Base-by-base conservation (phyloP, 37 sponge, comb jelly and placozoan species). In the Geodia barretti region DNA sequence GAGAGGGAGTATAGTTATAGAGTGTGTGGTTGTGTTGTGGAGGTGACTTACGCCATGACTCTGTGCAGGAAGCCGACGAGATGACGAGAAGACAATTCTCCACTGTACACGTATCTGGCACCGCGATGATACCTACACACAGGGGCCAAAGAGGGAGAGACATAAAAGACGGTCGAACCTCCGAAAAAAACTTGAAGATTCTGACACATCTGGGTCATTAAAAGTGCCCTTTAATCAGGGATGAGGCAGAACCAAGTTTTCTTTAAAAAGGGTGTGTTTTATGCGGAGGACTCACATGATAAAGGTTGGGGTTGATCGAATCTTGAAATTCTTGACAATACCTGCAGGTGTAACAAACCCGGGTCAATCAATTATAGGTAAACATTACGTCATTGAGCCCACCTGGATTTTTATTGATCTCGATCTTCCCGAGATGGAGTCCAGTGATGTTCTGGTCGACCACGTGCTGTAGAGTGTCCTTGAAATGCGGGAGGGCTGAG, bases 331-430 rank as follows among this genome's bases (percentile, higher is more conserved):
- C 68, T 79, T 80, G 28, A 62, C 77, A 31, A 87, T 69, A 70
- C 68, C 88, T 87, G 54, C 30, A 42, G 35, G 28, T 70, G 72
- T 23, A 11, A 7, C 31, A 70, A 21, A 34, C 32, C 21, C n/a
- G 54, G 41, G 47, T 41, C 39, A 35, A 35, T 34, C 71, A 4
- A 25, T 39, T 23, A 8, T 3, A 41, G 25, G 41, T 33, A 32
- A 43, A 35, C 9, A 7, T 8, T 1, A 28, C 11, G 66, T 79
- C 14, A 59, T 5, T 28, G 47, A 73, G 2, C 38, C 24, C 42
- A 88, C 88, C 88, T 38, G 54, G 17, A 71, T 88, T 69, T 63
- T 72, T 82, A 11, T 78, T 72, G 74, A 88, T 64, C 63, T 88
- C 88, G 11, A 88, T 71, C 64, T 88, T 80, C 23, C 88, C 88